A percentile compares a stretch with the other conserved stretches of the same genome.
Evolutionary conservation across 2,113 vertebrate species (phyloP).

Genomic region (Eulemur rufifrons): DNA sequence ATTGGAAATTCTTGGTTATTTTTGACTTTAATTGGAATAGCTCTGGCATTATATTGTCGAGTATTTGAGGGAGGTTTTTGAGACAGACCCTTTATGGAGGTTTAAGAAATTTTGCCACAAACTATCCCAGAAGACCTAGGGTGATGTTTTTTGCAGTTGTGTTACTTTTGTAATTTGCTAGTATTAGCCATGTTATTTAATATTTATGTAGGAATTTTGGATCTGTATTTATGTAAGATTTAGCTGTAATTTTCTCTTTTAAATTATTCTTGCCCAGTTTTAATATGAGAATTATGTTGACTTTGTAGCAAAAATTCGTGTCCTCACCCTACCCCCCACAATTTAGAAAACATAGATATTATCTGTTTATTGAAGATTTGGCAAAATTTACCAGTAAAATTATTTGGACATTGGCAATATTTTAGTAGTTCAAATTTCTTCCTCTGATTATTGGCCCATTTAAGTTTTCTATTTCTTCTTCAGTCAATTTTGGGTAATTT

Average conservation of each 20-base stretch:
- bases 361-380: constrained; percentile 18
- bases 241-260: not conserved
- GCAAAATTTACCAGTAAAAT: constrained; percentile 47
- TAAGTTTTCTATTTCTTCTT: constrained; percentile 44
- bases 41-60: not conserved
- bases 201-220: not conserved
- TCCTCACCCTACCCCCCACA: not conserved
- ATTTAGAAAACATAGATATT: not conserved
- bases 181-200: not conserved
- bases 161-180: constrained; percentile 19
- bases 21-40: not conserved
- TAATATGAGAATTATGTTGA: not conserved
- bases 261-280: not conserved
- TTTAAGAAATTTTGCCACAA: constrained; percentile 7
- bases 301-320: not conserved
- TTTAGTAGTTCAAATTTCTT: constrained; percentile 22
- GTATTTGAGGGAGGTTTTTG: not conserved
- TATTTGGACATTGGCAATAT: not conserved
- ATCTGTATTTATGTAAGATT: constrained; percentile 13
- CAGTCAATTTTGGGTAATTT: constrained; percentile 52
- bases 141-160: not conserved
- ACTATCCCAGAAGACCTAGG: not conserved
- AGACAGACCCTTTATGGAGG: not conserved
- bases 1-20: not conserved
- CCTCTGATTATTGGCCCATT: not conserved